phyloP scores from a whole-genome alignment of 1,140 invertebrate genomes.

The Yoshiicerus persimilis region DNA sequence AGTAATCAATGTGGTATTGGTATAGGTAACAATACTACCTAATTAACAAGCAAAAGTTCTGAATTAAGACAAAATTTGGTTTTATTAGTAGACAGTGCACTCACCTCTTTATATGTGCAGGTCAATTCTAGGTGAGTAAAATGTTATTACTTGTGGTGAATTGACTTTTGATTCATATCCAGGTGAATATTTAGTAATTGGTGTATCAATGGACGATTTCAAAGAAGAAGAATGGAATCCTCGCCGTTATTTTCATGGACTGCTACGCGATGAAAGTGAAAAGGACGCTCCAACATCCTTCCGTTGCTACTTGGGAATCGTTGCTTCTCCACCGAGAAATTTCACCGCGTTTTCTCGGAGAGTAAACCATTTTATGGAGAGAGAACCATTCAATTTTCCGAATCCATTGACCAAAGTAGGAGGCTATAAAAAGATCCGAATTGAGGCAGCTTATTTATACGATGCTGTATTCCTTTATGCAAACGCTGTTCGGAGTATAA shows the following conservation, averaged over 20 bases:
- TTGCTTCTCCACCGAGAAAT: constrained; percentile 56
- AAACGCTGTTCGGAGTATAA: constrained; percentile 67
- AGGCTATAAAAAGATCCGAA: constrained; percentile 70
- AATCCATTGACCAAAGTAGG: constrained; percentile 72
- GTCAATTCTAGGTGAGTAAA: too few species aligned
- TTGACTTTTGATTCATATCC: constrained; percentile 44
- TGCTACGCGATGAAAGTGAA: constrained; percentile 65
- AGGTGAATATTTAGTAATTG: constrained; percentile 88
- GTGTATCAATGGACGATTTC: constrained; percentile 85
- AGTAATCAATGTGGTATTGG: too few species aligned
- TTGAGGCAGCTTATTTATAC: constrained; percentile 88
- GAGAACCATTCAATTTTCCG: constrained; percentile 79
- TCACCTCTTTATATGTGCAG: too few species aligned
- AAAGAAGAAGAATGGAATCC: constrained; percentile 66
- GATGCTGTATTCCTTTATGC: constrained; percentile 85
- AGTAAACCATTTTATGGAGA: constrained; percentile 71
- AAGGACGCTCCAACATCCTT: constrained; percentile 63
- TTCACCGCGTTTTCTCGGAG: constrained; percentile 73
- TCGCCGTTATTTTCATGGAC: constrained; percentile 71
- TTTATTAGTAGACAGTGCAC: too few species aligned
- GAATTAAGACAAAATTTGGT: too few species aligned
- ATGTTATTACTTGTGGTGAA: background rate
- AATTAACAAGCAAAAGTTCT: too few species aligned
- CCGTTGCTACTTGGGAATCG: constrained; percentile 67
- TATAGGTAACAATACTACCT: too few species aligned